A percentile compares a stretch with the other conserved stretches of the same genome.
Evolutionary conservation across 1,140 invertebrate genomes (phyloP).

Genomic region (Acyrthosiphon pisum): DNA sequence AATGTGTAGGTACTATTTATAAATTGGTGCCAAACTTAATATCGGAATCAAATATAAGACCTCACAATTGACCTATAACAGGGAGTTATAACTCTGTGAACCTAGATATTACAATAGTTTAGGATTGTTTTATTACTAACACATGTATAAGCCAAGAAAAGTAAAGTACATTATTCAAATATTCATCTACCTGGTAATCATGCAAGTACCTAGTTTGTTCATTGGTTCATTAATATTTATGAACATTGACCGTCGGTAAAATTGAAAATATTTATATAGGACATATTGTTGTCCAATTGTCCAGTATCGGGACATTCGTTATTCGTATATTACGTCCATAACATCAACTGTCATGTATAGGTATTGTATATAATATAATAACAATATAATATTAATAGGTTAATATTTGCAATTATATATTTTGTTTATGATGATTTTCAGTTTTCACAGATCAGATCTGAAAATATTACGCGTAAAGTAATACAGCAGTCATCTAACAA

Average conservation of each 20-base stretch:
- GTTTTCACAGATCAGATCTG: background rate
- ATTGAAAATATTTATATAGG: conserved; percentile 14
- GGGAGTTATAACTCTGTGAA: background rate
- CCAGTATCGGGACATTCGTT: background rate
- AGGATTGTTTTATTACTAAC: conserved; percentile 1
- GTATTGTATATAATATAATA: background rate
- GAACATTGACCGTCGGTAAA: background rate
- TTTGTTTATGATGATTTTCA: background rate
- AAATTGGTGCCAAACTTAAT: background rate
- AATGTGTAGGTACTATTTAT: background rate
- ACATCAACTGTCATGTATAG: background rate
- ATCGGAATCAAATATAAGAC: background rate
- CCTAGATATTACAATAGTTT: background rate
- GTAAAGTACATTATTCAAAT: conserved; percentile 12
- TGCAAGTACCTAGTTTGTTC: background rate
- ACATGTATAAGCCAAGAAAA: background rate
- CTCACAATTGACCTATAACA: background rate
- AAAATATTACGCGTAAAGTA: background rate
- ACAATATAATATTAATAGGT: background rate
- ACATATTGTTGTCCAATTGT: conserved; percentile 21
- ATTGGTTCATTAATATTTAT: conserved; percentile 33
- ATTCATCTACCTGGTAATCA: background rate
- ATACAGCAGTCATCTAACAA: background rate
- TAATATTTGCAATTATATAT: background rate
- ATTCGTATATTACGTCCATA: background rate